These are phyloP conservation scores for Gyps fulvus DNA, from an alignment of 2,113 vertebrate genomes.

Conservation along the genomic window DNA sequence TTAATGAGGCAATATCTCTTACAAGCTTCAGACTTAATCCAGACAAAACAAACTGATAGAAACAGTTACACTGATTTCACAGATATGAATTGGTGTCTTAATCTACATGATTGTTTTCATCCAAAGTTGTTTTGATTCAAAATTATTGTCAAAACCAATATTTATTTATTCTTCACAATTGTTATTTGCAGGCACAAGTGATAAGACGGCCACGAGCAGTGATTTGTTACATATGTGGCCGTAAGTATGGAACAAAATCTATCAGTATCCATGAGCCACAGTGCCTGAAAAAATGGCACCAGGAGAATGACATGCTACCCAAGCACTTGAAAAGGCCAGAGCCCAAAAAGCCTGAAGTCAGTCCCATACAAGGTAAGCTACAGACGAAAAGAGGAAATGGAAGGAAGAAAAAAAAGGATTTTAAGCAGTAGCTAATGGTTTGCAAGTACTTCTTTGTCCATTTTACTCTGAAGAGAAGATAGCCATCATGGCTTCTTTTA, in stretches of 20 bases:
- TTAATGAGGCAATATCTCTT: background rate
- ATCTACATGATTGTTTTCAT: background rate
- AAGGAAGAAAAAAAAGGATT: background rate
- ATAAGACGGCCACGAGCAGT: conserved; percentile 64
- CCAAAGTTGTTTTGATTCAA: background rate
- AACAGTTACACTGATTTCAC: background rate
- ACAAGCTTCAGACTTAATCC: background rate
- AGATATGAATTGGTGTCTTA: background rate
- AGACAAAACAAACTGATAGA: background rate
- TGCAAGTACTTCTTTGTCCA: background rate
- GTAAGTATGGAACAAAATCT: conserved; percentile 77
- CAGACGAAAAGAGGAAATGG: background rate
- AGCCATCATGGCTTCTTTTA: background rate
- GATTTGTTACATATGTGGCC: conserved; percentile 76
- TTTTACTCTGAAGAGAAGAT: background rate
- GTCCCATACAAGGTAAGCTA: conserved; percentile 63
- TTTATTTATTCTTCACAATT: background rate
- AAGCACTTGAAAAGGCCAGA: conserved; percentile 69
- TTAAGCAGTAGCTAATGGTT: background rate
- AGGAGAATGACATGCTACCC: conserved; percentile 72
- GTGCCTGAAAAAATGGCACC: conserved; percentile 79
- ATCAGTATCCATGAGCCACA: conserved; percentile 78
- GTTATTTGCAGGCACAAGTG: conserved; percentile 63
- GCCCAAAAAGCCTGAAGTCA: conserved; percentile 71
- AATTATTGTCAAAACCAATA: background rate